A percentile compares a stretch with the other conserved stretches of the same genome.
Conservation (phyloP, 2,888 invertebrate genomes). For the Caenorhabditis sp. region DNA sequence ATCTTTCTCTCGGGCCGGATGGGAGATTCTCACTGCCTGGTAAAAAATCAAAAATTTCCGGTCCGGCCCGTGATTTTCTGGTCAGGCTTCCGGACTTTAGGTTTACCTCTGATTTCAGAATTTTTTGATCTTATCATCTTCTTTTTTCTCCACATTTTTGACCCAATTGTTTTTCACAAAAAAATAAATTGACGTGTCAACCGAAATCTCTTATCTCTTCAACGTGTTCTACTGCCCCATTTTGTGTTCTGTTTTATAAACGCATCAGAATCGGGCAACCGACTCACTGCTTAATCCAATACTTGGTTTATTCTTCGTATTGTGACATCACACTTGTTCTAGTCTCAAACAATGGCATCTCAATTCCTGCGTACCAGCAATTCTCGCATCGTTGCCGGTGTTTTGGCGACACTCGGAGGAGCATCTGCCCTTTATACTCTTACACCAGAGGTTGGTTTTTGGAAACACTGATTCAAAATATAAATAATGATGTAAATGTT, state of each 20-base stretch:
- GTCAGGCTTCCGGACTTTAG: too few species aligned
- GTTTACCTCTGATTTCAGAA: too few species aligned
- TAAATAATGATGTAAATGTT: too few species aligned
- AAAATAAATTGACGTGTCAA: too few species aligned
- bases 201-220: too few species aligned
- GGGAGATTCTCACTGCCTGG: too few species aligned
- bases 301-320: constrained; percentile 4
- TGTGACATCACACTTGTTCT: constrained; percentile 13
- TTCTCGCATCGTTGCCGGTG: constrained; percentile 38
- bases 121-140: too few species aligned
- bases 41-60: too few species aligned
- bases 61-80: too few species aligned
- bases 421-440: constrained; percentile 45
- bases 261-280: not conserved
- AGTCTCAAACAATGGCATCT: constrained; percentile 31
- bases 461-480: not conserved
- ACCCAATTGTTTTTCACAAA: too few species aligned
- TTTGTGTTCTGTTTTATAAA: not conserved
- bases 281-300: constrained; percentile 8
- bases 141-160: too few species aligned
- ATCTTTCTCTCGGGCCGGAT: too few species aligned
- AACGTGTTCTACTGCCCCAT: not conserved
- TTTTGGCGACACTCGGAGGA: constrained; percentile 41
- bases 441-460: constrained; percentile 30
- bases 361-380: constrained; percentile 36